phyloP scores from a whole-genome alignment of 1,140 invertebrate species.

The Drosophila tristis region DNA sequence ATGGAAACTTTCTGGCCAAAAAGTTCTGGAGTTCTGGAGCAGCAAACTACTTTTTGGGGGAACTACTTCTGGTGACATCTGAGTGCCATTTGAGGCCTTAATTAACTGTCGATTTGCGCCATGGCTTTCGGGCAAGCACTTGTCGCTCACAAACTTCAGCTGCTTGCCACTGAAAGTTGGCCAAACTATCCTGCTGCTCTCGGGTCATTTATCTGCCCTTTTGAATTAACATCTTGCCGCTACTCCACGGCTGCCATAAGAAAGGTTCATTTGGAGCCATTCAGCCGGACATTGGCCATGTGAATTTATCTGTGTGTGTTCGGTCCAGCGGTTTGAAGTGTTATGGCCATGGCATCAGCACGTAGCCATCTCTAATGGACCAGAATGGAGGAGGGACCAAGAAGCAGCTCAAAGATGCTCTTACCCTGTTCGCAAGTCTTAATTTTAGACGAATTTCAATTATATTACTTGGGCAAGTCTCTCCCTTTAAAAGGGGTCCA shows the following conservation, averaged over 20 bases:
- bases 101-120: slow-evolving; percentile 50
- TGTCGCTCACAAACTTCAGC: slow-evolving; percentile 27
- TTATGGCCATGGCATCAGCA: slow-evolving; percentile 29
- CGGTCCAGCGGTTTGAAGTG: slow-evolving; percentile 53
- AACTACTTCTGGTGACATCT: slow-evolving; percentile 6
- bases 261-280: slow-evolving; percentile 47
- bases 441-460: slow-evolving; percentile 14
- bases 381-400: slow-evolving; percentile 9
- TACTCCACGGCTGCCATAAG: slow-evolving; percentile 19
- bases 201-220: slow-evolving; percentile 56
- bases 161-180: slow-evolving; percentile 37
- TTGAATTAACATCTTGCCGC: slow-evolving; percentile 16
- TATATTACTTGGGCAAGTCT: slow-evolving; percentile 19
- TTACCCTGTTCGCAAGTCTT: neutral
- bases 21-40: too few relatives aligned
- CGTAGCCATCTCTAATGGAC: slow-evolving; percentile 37
- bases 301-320: slow-evolving; percentile 49
- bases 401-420: slow-evolving; percentile 1
- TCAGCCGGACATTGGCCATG: slow-evolving; percentile 48
- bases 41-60: too few relatives aligned
- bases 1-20: slow-evolving; percentile 24
- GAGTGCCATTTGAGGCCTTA: slow-evolving; percentile 39
- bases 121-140: slow-evolving; percentile 3
- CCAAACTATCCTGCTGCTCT: slow-evolving; percentile 6
- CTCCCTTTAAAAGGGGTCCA: slow-evolving; percentile 3